Evolutionary conservation across 2,113 vertebrate species (phyloP), one percentile per base, ranked within the genome.

Genomic region (Anoura caudifer): DNA sequence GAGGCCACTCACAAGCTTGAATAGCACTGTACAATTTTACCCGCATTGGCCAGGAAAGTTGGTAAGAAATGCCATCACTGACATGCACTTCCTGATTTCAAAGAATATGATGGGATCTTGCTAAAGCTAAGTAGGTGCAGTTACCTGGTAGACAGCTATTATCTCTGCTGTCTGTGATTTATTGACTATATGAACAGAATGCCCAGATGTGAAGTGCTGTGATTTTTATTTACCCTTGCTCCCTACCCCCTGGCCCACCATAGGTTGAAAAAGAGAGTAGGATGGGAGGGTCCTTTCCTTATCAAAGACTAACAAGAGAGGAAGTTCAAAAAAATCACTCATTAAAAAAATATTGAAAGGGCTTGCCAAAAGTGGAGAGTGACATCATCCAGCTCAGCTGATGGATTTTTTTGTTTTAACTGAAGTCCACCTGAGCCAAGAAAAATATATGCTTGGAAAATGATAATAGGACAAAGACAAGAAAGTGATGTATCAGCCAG

Each of bases 381-480:
- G 6, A 26, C 50, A 69, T 65, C 20, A 59, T 45, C 20, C 31
- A 72, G 17, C 61, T 72, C 54, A 91, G 38, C 17, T 28, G 86
- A 17, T 70, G 20, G 4, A n/a, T 41, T 38, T 67, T 69, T 31
- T n/a, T 91, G 50, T 65, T 63, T 79, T 65, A 67, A 4, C 16
- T 31, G 67, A 28, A 95, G 26, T 14, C 45, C 54, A 70, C 31
- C 4, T 91, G 16, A 73, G 36, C 24, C 43, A 91, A 95, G 69
- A 89, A 93, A 97, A 85, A 83, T 33, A 28, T 63, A 24, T 56
- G 79, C 38, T 2, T 89, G 77, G 54, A 93, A 95, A 94, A 73
- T 45, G 26, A 79, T 47, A 59, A 59, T 11, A 76, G 20, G 19
- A 91, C 16, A 73, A 87, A 92, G 19, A 56, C 45, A 81, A 19